phyloP scores from a whole-genome alignment of 2,113 vertebrate species.

The Aleadryas rufinucha region DNA sequence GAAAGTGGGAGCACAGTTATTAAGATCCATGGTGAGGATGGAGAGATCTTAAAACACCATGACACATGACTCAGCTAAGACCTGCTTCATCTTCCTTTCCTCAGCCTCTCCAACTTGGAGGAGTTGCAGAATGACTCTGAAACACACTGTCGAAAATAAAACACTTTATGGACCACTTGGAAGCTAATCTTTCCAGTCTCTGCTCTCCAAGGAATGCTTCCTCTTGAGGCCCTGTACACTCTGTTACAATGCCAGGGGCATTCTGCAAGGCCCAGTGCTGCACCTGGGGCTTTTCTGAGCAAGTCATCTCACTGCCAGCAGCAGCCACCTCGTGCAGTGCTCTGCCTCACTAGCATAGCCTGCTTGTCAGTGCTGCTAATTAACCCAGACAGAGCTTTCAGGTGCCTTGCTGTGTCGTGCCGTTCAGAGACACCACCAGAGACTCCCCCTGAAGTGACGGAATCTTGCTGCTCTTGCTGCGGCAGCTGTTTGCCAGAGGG shows the following conservation, averaged over 20 bases:
- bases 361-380: not conserved
- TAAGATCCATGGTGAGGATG: not conserved
- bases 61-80: not conserved
- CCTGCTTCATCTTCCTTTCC: not conserved
- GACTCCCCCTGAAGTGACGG: not conserved
- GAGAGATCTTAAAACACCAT: not conserved
- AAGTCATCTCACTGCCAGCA: not conserved
- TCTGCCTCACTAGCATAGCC: not conserved
- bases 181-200: not conserved
- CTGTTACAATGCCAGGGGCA: not conserved
- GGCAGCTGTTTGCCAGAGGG: constrained; percentile 35
- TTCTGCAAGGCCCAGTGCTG: not conserved
- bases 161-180: not conserved
- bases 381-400: not conserved
- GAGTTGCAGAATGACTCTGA: not conserved
- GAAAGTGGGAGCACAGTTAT: not conserved
- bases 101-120: not conserved
- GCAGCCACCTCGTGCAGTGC: not conserved
- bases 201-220: not conserved
- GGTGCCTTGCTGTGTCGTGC: not conserved
- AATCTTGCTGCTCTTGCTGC: not conserved
- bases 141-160: not conserved
- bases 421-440: not conserved
- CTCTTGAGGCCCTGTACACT: not conserved
- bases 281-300: not conserved